Conservation (phyloP, 1,140 invertebrate genomes). For the Phthorimaea operculella region DNA sequence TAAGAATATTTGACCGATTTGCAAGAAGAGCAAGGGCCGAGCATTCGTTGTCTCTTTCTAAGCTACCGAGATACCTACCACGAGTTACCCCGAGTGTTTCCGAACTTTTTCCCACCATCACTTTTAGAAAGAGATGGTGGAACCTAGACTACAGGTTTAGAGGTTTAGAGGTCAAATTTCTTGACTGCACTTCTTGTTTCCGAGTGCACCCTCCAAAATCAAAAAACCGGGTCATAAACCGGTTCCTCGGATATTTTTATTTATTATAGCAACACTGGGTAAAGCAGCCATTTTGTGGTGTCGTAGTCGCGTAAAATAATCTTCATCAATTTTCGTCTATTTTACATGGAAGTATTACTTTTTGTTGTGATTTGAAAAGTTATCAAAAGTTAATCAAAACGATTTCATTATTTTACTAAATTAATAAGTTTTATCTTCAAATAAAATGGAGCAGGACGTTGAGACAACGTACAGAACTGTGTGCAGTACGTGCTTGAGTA, state of each 20-base stretch:
- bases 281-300: constrained; percentile 66
- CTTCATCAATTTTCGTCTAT: constrained; percentile 59
- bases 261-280: constrained; percentile 31
- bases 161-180: too few relatives aligned
- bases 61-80: too few relatives aligned
- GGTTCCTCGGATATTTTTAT: neutral
- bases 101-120: too few relatives aligned
- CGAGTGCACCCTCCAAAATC: too few relatives aligned
- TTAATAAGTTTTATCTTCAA: constrained; percentile 3
- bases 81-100: too few relatives aligned
- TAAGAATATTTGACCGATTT: too few relatives aligned
- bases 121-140: too few relatives aligned
- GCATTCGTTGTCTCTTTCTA: too few relatives aligned
- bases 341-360: constrained; percentile 66
- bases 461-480: constrained; percentile 37
- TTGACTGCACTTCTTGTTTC: too few relatives aligned
- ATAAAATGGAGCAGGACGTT: constrained; percentile 53
- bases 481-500: constrained; percentile 50
- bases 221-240: neutral
- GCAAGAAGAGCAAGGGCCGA: too few relatives aligned
- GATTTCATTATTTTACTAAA: neutral
- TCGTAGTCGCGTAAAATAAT: constrained; percentile 45
- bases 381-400: constrained; percentile 20
- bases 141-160: too few relatives aligned
- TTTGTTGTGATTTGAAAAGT: constrained; percentile 58